Evolutionary conservation across 2,888 invertebrate genomes (phyloP), one percentile per base, ranked within the genome.

Genomic region (Amphipyra berbera): DNA sequence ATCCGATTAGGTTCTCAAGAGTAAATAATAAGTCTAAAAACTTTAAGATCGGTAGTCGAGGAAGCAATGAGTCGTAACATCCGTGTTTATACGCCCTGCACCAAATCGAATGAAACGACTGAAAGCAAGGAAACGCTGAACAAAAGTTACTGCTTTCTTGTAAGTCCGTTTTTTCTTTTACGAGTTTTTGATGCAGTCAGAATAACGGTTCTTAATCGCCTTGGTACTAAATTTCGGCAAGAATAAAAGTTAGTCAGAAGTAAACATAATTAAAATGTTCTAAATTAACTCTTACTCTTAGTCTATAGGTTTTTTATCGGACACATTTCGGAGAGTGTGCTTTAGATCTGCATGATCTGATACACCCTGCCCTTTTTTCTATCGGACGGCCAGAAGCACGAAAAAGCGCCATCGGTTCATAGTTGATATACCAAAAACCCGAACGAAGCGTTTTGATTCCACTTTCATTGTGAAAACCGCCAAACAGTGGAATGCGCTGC

Each of bases 21-120:
- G 37, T 7, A 27, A 2, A 47, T 42, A 47, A 54, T 46, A 61
- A 40, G 42, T 35, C 8, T 55, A 35, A 52, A 48, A 67, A 69
- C 38, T 62, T 56, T 69, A 69, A 62, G 47, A 56, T 52, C 35
- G 14, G 44, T 37, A 63, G 35, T 44, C 10, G 8, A 8, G 15
- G 50, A 56, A 42, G 44, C 65, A 58, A 71, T 58, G 68, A 54
- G 49, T 49, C 68, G 59, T 52, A 63, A 63, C 60, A 58, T 56
- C 55, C 57, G 57, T 65, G 66, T 65, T 58, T 66, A 69, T 66
- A 62, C 21, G 49, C 62, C 42, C 30, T 50, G 49, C 61, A 49
- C 21, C 45, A 52, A 49, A 65, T 56, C 65, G 48, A 65, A 41
- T 46, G 30, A 53, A 64, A 68, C 49, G 65, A 48, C 62, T 30